Percentiles rank a stretch among this genome's conserved stretches.
Evolutionary conservation across 2,797 vertebrate genomes (phyloP).

Genomic region (Parotocinclus haroldoi): DNA sequence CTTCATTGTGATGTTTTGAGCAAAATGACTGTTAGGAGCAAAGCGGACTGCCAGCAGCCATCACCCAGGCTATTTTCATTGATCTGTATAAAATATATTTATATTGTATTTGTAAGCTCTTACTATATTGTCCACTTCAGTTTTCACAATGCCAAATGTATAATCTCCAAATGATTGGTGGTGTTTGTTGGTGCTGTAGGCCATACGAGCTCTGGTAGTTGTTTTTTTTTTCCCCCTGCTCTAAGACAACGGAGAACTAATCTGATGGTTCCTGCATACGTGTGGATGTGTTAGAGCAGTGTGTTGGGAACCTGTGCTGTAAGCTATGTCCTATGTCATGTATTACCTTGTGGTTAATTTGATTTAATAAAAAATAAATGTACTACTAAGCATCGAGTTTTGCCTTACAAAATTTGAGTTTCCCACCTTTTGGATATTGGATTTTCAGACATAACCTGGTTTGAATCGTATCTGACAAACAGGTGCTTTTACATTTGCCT

Average conservation of each 20-base stretch:
- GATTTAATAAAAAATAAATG: too few species aligned
- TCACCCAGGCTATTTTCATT: slow-evolving; percentile 19
- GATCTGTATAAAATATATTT: slow-evolving; percentile 41
- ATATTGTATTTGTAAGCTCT: slow-evolving; percentile 53
- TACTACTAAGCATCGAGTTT: too few species aligned
- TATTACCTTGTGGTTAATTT: too few species aligned
- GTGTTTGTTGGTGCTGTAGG: not conserved
- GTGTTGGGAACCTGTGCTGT: too few species aligned
- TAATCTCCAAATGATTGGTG: slow-evolving; percentile 25
- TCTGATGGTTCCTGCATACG: not conserved
- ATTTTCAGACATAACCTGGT: too few species aligned
- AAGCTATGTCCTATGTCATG: too few species aligned
- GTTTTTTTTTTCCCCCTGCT: not conserved
- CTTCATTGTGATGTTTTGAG: not conserved
- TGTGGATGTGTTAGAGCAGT: too few species aligned
- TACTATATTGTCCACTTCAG: slow-evolving; percentile 48
- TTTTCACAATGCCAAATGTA: slow-evolving; percentile 58
- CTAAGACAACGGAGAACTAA: not conserved
- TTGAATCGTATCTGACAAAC: too few species aligned
- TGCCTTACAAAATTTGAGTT: too few species aligned
- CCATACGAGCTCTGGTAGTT: not conserved
- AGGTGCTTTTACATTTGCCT: too few species aligned
- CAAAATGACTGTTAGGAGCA: slow-evolving; percentile 5
- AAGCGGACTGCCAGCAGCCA: not conserved
- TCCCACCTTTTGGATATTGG: too few species aligned